Evolutionary conservation across 2,888 invertebrate species (phyloP).

Genomic region (Lobophora halterata): DNA sequence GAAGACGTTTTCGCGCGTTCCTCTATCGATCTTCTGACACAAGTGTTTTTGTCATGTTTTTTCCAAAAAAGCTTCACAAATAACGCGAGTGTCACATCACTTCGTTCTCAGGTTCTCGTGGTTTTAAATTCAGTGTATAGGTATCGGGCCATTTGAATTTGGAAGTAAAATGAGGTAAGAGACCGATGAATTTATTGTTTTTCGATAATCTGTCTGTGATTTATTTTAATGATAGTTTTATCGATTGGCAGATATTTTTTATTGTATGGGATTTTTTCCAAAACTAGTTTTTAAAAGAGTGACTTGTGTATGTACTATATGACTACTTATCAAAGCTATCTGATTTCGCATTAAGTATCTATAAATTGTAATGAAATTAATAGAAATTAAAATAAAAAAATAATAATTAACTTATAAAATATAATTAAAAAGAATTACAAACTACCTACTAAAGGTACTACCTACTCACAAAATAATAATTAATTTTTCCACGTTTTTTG

Average conservation of each 20-base stretch:
- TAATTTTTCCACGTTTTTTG: too few relatives aligned
- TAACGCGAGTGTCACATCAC: conserved; percentile 39
- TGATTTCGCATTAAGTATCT: too few relatives aligned
- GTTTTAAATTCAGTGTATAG: conserved; percentile 33
- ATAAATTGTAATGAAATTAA: too few relatives aligned
- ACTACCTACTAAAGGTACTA: too few relatives aligned
- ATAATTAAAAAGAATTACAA: too few relatives aligned
- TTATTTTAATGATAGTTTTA: conserved; percentile 8
- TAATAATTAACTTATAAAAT: too few relatives aligned
- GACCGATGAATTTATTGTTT: conserved; percentile 19
- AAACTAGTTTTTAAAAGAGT: conserved; percentile 6
- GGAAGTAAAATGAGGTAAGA: conserved; percentile 51
- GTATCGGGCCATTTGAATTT: conserved; percentile 36
- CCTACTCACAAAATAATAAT: too few relatives aligned
- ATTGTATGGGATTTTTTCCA: background rate
- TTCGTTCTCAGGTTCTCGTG: conserved; percentile 50
- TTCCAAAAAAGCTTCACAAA: conserved; percentile 56
- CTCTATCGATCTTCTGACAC: conserved; percentile 52
- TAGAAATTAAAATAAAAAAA: too few relatives aligned
- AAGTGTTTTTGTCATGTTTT: conserved; percentile 68
- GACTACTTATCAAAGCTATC: background rate
- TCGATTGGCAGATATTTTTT: conserved; percentile 16
- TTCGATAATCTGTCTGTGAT: background rate
- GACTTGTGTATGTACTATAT: conserved; percentile 5
- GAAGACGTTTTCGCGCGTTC: conserved; percentile 44